Evolutionary conservation across 2,888 invertebrate species (phyloP), one percentile per base, ranked within the genome.

Genomic region (Agrotis puta): DNA sequence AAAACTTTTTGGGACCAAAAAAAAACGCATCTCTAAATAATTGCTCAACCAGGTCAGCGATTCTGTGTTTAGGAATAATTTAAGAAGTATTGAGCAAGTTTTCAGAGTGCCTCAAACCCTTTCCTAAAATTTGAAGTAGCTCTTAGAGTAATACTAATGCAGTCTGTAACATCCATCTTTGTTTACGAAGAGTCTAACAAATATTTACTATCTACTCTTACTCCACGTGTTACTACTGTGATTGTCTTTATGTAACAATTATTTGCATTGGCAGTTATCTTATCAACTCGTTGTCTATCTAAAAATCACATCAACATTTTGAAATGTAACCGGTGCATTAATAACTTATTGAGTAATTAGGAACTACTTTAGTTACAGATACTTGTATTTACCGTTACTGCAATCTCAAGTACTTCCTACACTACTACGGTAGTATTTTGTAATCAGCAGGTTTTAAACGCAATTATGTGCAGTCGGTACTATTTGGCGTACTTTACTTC

Each of bases 241-340:
- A 33, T 48, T 54, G 33, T 75, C n/a, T 50, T 43, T 13, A 56
- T 20, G 33, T 33, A 51, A 76, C 27, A 14, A 47, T 74, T 45
- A 62, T 70, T 76, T 64, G 27, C 47, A 56, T 16, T 57, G 43
- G 68, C 67, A 14, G 4, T 5, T 69, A 68, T 63, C 63, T 68
- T 63, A 74, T 76, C 64, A 45, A 3, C 0, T 56, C n/a, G 0
- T 33, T 64, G 65, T 65, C 65, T 66, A 27, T 47, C 20, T 27
- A 16, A 47, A 76, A 63, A 70, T 70, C 43, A 22, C 53, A 48
- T 61, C 61, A 53, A 24, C 18, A 24, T 64, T 59, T 62, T 48
- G 16, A 27, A 53, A 50, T 22, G 16, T 20, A n/a, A 63, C 13
- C n/a, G 54, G 9, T 43, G 58, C 16, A 45, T 75, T 39, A 45